Percentiles rank a stretch among this genome's conserved stretches.
phyloP scores from a whole-genome alignment of 1,140 invertebrate genomes.

The Scaptomyza hsui region DNA sequence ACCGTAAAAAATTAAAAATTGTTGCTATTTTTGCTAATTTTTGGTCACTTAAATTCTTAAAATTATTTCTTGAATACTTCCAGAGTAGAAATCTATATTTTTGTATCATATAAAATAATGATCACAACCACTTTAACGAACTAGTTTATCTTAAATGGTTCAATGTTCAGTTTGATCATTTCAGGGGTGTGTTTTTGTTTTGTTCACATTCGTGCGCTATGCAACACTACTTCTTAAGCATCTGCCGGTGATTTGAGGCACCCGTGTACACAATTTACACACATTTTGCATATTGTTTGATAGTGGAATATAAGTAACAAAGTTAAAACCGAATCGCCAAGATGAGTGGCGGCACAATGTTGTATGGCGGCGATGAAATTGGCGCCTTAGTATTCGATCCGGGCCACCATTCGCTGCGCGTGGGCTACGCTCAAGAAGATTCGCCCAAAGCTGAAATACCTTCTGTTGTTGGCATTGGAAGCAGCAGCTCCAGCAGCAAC shows the following conservation, averaged over 20 bases:
- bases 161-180: not conserved
- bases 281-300: slow-evolving; percentile 25
- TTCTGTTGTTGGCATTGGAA: slow-evolving; percentile 89
- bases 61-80: not conserved
- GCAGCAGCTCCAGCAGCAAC: slow-evolving; percentile 79
- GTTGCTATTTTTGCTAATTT: not conserved
- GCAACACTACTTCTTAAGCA: slow-evolving; percentile 42
- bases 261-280: slow-evolving; percentile 35
- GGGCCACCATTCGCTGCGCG: slow-evolving; percentile 92
- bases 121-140: not conserved
- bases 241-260: slow-evolving; percentile 43
- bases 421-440: slow-evolving; percentile 88
- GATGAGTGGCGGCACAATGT: slow-evolving; percentile 87
- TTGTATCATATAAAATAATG: not conserved
- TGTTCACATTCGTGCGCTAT: not conserved
- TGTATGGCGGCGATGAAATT: slow-evolving; percentile 97
- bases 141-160: not conserved
- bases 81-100: not conserved
- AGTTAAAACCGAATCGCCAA: slow-evolving; percentile 43
- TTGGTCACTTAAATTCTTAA: no score
- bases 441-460: slow-evolving; percentile 96
- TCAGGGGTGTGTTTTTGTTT: slow-evolving; percentile 7
- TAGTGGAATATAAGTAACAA: slow-evolving; percentile 14
- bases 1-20: no score
- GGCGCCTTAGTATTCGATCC: slow-evolving; percentile 98